Conservation (phyloP, 1,140 invertebrate species). For the Bombus picipes region DNA sequence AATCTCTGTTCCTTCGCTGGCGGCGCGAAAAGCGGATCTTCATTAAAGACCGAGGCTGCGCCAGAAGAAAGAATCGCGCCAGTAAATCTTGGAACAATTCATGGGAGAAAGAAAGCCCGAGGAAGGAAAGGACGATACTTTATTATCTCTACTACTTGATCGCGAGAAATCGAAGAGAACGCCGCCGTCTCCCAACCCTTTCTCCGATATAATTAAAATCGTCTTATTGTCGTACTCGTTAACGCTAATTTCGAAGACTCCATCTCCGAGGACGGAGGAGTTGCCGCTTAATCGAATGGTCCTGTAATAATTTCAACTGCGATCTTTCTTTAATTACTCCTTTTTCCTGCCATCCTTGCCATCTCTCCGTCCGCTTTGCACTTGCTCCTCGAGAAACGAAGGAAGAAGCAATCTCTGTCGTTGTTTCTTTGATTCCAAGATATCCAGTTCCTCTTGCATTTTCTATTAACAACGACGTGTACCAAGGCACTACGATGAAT, state of each 20-base stretch:
- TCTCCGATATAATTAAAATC: slow-evolving; percentile 36
- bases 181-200: no score
- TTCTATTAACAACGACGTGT: background rate
- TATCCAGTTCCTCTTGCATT: no score
- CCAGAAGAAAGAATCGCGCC: slow-evolving; percentile 1
- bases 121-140: background rate
- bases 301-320: slow-evolving; percentile 13
- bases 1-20: background rate
- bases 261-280: background rate
- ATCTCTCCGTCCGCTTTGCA: no score
- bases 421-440: no score
- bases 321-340: background rate
- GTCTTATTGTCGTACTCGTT: slow-evolving; percentile 30
- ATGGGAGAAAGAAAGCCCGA: background rate
- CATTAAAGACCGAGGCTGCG: background rate
- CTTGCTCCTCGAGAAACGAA: background rate
- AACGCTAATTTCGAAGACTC: slow-evolving; percentile 29
- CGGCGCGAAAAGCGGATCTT: slow-evolving; percentile 19
- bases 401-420: no score
- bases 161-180: slow-evolving; percentile 17
- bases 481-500: no score
- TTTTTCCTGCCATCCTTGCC: background rate
- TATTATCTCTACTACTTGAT: slow-evolving; percentile 18
- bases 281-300: slow-evolving; percentile 19
- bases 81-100: slow-evolving; percentile 10